Conservation (phyloP, 2,888 invertebrate species). For the Auanema sp. region DNA sequence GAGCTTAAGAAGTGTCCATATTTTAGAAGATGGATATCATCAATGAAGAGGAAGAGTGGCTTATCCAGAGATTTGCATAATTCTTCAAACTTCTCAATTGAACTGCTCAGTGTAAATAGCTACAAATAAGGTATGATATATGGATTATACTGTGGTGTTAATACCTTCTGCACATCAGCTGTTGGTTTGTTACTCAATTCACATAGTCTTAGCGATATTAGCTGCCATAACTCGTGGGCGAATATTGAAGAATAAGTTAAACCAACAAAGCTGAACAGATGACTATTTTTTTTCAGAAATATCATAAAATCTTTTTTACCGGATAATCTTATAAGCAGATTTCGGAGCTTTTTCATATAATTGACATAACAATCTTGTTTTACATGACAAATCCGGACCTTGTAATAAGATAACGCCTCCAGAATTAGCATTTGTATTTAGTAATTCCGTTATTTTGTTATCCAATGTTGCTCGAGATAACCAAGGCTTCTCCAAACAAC, state of each 20-base stretch:
- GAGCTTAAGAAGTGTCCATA: constrained; percentile 49
- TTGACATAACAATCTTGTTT: constrained; percentile 34
- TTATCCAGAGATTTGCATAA: constrained; percentile 28
- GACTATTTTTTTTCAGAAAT: neutral
- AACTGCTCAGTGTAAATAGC: constrained; percentile 23
- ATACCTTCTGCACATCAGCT: constrained; percentile 21
- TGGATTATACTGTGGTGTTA: neutral
- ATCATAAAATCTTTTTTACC: constrained; percentile 18
- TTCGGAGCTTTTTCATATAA: constrained; percentile 30
- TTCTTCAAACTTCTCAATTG: constrained; percentile 8
- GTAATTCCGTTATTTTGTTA: constrained; percentile 10
- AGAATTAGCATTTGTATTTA: constrained; percentile 3
- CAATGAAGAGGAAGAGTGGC: constrained; percentile 58
- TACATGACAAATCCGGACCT: constrained; percentile 35
- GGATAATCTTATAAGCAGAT: constrained; percentile 34
- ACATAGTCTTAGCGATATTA: constrained; percentile 32
- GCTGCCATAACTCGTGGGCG: constrained; percentile 57
- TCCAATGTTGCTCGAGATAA: constrained; percentile 12
- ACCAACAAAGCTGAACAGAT: constrained; percentile 36
- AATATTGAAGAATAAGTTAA: constrained; percentile 52
- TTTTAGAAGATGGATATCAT: constrained; percentile 57
- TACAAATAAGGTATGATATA: constrained; percentile 5
- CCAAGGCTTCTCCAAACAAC: constrained; percentile 12
- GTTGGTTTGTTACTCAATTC: constrained; percentile 24
- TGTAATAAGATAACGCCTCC: constrained; percentile 19